Percentiles rank a stretch among this genome's conserved stretches.
These are phyloP conservation scores for Irena cyanogastra DNA, from an alignment of 2,113 vertebrate genomes.

Conservation along the genomic window DNA sequence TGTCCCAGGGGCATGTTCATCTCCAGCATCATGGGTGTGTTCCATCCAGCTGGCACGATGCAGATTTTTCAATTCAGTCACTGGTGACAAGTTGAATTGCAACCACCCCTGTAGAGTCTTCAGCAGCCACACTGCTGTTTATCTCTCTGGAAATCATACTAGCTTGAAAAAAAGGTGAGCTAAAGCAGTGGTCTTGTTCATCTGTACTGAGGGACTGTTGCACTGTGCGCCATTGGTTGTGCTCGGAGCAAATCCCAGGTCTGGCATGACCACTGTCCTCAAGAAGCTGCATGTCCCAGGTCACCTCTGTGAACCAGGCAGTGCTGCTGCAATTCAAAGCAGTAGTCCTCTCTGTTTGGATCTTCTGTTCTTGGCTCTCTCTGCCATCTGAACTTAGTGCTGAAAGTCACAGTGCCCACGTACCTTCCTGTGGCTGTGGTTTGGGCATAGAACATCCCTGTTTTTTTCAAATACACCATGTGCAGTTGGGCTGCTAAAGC, in stretches of 20 bases:
- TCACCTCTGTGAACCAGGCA: background rate
- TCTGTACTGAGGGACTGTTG: background rate
- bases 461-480: fast-evolving
- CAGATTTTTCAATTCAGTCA: background rate
- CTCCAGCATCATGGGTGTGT: background rate
- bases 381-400: background rate
- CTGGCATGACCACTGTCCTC: background rate
- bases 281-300: background rate
- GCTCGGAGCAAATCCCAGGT: background rate
- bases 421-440: background rate
- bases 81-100: background rate
- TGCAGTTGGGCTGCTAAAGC: background rate
- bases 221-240: background rate
- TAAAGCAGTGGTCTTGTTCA: background rate
- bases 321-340: background rate
- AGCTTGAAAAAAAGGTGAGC: background rate
- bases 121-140: background rate
- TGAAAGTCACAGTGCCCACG: background rate
- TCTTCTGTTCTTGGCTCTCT: background rate
- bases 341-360: background rate
- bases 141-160: background rate
- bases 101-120: background rate
- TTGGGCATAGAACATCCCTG: background rate
- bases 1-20: background rate
- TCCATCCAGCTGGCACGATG: background rate